phyloP scores from a whole-genome alignment of 2,113 vertebrate species.

The Hyla sarda region DNA sequence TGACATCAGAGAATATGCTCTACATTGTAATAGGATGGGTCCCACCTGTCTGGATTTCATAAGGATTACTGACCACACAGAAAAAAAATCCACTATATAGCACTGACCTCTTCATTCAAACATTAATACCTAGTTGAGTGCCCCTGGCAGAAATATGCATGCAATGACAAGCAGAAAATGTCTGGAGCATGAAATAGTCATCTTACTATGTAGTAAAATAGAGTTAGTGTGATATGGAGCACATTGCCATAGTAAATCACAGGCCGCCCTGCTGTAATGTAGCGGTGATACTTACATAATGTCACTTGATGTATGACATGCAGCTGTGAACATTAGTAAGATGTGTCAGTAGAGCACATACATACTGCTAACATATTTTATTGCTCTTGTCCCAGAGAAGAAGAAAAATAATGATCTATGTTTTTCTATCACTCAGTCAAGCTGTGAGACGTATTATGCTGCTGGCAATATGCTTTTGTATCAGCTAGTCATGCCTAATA shows the following conservation, averaged over 20 bases:
- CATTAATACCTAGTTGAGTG: background rate
- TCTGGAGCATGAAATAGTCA: background rate
- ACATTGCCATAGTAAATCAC: background rate
- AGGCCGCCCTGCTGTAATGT: background rate
- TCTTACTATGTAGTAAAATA: background rate
- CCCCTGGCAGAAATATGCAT: background rate
- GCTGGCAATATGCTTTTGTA: background rate
- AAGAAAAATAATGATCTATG: background rate
- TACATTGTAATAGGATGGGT: background rate
- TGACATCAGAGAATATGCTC: background rate
- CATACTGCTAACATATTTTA: background rate
- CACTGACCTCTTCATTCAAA: background rate
- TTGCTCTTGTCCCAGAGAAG: background rate
- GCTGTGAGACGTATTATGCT: constrained; percentile 1
- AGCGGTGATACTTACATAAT: background rate
- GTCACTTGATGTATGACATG: constrained; percentile 18
- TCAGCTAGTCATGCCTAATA: background rate
- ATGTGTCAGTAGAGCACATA: background rate
- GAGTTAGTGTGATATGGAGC: background rate
- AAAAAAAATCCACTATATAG: background rate
- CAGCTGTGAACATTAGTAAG: constrained; percentile 3
- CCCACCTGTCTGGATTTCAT: background rate
- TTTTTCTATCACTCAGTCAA: constrained; percentile 1
- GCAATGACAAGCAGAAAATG: background rate
- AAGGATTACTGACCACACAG: background rate